These are phyloP conservation scores for Pycnomerus fuliginosus DNA, from an alignment of 2,888 invertebrate species.

Conservation along the genomic window DNA sequence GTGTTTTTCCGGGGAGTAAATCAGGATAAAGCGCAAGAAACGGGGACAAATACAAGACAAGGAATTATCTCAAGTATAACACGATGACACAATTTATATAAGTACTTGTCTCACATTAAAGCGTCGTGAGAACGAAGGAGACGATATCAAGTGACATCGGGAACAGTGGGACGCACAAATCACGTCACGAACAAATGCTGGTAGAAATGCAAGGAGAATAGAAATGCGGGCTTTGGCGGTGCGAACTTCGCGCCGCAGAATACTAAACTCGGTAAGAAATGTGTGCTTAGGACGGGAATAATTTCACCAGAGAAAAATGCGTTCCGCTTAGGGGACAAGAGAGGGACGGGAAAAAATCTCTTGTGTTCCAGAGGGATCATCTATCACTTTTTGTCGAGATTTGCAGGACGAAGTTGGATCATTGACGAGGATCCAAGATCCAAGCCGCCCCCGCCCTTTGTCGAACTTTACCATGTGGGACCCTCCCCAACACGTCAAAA, in stretches of 20 bases:
- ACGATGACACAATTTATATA: conserved; percentile 50
- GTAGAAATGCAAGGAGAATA: conserved; percentile 51
- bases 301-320: conserved; percentile 48
- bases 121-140: conserved; percentile 46
- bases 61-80: conserved; percentile 47
- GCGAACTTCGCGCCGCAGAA: conserved; percentile 47
- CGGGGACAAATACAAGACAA: conserved; percentile 33
- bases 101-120: conserved; percentile 49
- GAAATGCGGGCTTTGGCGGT: conserved; percentile 50
- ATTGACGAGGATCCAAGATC: too few relatives aligned
- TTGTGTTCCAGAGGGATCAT: conserved; percentile 48
- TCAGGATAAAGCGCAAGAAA: too few relatives aligned
- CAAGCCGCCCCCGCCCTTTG: too few relatives aligned
- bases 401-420: conserved; percentile 33
- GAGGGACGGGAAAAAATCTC: conserved; percentile 39
- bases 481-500: too few relatives aligned
- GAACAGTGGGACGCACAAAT: conserved; percentile 50
- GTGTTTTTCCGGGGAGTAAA: too few relatives aligned
- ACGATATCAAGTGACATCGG: conserved; percentile 49
- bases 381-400: conserved; percentile 49
- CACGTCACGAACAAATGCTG: conserved; percentile 54
- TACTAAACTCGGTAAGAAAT: conserved; percentile 50
- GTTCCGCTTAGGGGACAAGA: conserved; percentile 41
- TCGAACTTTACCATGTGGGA: too few relatives aligned
- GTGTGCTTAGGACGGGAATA: conserved; percentile 51